Percentiles rank a stretch among this genome's conserved stretches.
Conservation (phyloP, 2,888 invertebrate species). For the Cryptocephalus moraei region DNA sequence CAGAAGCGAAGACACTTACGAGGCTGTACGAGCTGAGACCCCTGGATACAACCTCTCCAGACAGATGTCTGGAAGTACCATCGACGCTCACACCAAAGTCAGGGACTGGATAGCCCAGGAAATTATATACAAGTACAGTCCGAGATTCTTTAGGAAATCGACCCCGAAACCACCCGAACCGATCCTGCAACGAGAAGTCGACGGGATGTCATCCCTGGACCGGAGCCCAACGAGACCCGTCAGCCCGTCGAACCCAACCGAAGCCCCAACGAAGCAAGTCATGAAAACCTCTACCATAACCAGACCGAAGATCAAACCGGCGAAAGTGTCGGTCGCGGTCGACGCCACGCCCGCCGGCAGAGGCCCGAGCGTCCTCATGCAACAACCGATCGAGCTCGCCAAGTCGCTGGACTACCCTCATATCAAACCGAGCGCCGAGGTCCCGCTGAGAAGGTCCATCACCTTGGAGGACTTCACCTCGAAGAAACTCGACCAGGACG, state of each 20-base stretch:
- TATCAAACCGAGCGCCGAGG: constrained; percentile 14
- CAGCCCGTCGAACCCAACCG: constrained; percentile 23
- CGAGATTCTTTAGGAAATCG: constrained; percentile 48
- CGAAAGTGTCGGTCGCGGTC: constrained; percentile 65
- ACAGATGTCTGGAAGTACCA: constrained; percentile 68
- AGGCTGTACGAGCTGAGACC: constrained; percentile 43
- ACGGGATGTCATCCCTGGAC: constrained; percentile 28
- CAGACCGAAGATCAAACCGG: constrained; percentile 38
- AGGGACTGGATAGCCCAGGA: constrained; percentile 79
- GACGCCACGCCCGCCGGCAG: constrained; percentile 70
- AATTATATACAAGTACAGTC: constrained; percentile 62
- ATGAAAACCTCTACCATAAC: constrained; percentile 25
- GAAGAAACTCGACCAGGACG: constrained; percentile 15
- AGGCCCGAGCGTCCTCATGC: constrained; percentile 60
- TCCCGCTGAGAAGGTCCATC: constrained; percentile 38
- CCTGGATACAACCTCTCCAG: constrained; percentile 56
- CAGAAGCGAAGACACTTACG: constrained; percentile 43
- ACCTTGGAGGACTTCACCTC: constrained; percentile 38
- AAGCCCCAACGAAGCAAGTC: constrained; percentile 13
- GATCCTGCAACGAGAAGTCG: constrained; percentile 12
- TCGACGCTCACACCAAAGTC: constrained; percentile 79
- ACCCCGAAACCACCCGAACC: constrained; percentile 24
- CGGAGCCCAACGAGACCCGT: constrained; percentile 34
- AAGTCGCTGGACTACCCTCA: constrained; percentile 47
- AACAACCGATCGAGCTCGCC: constrained; percentile 65